Evolutionary conservation across 2,797 vertebrate species (phyloP).

Genomic region (Trachurus trachurus): DNA sequence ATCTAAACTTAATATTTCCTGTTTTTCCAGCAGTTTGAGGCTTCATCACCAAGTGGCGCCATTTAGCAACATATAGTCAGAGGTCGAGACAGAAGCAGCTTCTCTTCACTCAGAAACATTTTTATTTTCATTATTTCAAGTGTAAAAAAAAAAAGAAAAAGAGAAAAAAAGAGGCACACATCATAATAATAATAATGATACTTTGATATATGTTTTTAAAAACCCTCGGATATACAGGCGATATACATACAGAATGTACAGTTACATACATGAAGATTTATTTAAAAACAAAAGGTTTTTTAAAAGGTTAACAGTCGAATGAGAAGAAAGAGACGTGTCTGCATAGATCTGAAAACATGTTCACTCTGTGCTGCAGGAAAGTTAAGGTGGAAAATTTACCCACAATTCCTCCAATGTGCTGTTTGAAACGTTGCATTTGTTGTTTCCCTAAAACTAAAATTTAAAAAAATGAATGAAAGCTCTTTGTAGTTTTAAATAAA

Average conservation of each 20-base stretch:
- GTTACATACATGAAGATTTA: constrained; percentile 27
- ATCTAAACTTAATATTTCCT: neutral
- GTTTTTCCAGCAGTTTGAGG: neutral
- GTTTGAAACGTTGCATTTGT: neutral
- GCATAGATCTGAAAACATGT: neutral
- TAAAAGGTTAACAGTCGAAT: constrained; percentile 26
- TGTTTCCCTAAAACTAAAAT: constrained; percentile 25
- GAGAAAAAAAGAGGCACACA: constrained; percentile 64
- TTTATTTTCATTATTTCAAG: constrained; percentile 77
- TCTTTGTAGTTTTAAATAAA: neutral
- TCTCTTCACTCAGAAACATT: constrained; percentile 64
- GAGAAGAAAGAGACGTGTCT: constrained; percentile 12
- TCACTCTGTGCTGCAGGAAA: neutral
- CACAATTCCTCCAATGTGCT: neutral
- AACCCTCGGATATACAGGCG: constrained; percentile 59
- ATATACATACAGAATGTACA: constrained; percentile 72
- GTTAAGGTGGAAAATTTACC: neutral
- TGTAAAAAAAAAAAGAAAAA: constrained; percentile 68
- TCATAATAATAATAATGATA: constrained; percentile 30
- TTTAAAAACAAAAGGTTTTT: no score
- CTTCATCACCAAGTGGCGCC: constrained; percentile 59
- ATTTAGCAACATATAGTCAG: constrained; percentile 45
- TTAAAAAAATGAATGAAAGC: neutral
- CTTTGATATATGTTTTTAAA: constrained; percentile 54
- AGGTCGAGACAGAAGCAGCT: neutral